These are phyloP conservation scores for Plotosus lineatus DNA, from an alignment of 2,113 vertebrate genomes.

Conservation along the genomic window DNA sequence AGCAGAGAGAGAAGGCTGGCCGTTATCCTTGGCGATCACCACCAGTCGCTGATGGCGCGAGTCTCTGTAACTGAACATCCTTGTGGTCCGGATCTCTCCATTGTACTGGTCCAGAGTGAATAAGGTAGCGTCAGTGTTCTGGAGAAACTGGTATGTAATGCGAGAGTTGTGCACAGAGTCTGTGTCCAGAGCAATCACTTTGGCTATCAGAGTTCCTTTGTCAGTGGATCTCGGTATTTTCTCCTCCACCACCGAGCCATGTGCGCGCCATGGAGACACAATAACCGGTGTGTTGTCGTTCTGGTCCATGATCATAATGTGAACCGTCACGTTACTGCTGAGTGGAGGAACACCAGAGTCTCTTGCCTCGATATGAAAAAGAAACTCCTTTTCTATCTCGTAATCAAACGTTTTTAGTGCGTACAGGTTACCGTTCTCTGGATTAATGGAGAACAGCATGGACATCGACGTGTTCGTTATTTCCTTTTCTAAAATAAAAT, in stretches of 20 bases:
- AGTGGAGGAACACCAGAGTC: slow-evolving; percentile 67
- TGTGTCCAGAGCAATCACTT: slow-evolving; percentile 71
- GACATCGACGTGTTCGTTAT: slow-evolving; percentile 78
- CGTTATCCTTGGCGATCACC: slow-evolving; percentile 76
- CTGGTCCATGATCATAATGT: slow-evolving; percentile 77
- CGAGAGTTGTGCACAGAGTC: slow-evolving; percentile 76
- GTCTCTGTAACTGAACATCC: slow-evolving; percentile 79
- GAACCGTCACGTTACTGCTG: slow-evolving; percentile 73
- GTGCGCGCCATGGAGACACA: slow-evolving; percentile 73
- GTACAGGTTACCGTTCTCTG: slow-evolving; percentile 70
- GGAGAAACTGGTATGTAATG: slow-evolving; percentile 78
- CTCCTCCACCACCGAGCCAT: slow-evolving; percentile 72
- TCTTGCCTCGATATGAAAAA: slow-evolving; percentile 69
- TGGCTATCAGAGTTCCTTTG: slow-evolving; percentile 68
- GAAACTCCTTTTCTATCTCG: slow-evolving; percentile 68
- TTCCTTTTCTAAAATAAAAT: slow-evolving; percentile 77
- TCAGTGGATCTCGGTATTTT: slow-evolving; percentile 68
- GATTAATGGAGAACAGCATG: slow-evolving; percentile 82
- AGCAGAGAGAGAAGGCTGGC: slow-evolving; percentile 78
- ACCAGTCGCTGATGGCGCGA: slow-evolving; percentile 70
- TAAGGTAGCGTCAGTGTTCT: slow-evolving; percentile 74
- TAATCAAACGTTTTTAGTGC: slow-evolving; percentile 68
- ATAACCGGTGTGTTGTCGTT: slow-evolving; percentile 79
- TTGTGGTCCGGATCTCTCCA: slow-evolving; percentile 76
- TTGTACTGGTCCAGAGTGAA: slow-evolving; percentile 76